Conservation (phyloP, 2,113 vertebrate species). For the Barbus barbus region DNA sequence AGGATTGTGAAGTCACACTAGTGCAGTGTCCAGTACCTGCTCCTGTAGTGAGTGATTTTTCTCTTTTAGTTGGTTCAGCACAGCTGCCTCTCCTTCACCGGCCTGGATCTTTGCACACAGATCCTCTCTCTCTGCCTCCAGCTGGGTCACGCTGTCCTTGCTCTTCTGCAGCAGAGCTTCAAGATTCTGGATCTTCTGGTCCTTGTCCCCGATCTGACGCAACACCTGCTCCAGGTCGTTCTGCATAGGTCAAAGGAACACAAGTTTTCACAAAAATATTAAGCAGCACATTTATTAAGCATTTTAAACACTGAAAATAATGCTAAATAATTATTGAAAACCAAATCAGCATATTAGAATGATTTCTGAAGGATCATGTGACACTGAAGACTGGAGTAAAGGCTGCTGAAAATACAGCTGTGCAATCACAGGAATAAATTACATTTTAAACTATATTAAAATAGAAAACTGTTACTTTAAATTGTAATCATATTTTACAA, state of each 20-base stretch:
- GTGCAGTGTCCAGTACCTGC: conserved; percentile 76
- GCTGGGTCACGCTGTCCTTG: conserved; percentile 88
- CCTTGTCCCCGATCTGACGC: conserved; percentile 97
- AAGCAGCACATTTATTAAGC: no score
- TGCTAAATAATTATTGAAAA: no score
- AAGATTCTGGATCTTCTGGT: conserved; percentile 98
- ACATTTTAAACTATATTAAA: no score
- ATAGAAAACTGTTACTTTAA: no score
- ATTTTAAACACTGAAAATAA: no score
- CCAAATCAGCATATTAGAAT: no score
- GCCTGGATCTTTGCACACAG: conserved; percentile 97
- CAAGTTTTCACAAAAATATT: no score
- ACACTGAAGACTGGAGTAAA: no score
- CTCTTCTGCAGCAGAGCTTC: conserved; percentile 96
- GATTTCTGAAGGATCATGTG: no score
- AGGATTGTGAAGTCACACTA: background rate
- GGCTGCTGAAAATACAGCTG: no score
- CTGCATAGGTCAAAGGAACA: conserved; percentile 63
- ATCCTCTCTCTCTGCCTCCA: conserved; percentile 94
- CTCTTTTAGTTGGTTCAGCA: conserved; percentile 95
- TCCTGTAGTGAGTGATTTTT: conserved; percentile 92
- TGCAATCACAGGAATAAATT: no score
- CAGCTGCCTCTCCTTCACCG: conserved; percentile 93
- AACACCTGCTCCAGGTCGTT: conserved; percentile 97
- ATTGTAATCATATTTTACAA: no score